Base-by-base conservation (phyloP, 2,113 vertebrate species). In the Thryonomys swinderianus region DNA sequence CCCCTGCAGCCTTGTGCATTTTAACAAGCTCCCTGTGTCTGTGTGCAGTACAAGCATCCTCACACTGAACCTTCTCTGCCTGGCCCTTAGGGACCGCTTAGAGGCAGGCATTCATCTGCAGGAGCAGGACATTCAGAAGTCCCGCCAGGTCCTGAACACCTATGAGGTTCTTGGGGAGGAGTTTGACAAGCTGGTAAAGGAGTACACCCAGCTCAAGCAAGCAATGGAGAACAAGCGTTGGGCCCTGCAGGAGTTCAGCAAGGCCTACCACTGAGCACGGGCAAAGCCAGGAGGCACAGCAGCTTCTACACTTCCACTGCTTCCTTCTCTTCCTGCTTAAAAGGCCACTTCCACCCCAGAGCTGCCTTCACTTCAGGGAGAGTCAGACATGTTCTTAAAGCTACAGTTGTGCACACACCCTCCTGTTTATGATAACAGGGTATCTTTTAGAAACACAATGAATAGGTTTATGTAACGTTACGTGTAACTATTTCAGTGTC, bases 161-260 rank as follows among this genome's bases (percentile, higher is more conserved):
- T 98, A 98, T 55, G 97, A 98, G 93, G 96, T 95, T 23, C 97
- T 98, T 1, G 98, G 98, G 34, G 96, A 98, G 5, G 97, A 98
- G 25, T 98, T 98, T 90, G 98, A 98, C 82, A 95, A 62, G 30
- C 94, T 98, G 86, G 98, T 98, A 10, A 96, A 97, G 62, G 98
- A 98, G 79, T 98, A 98, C 62, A 96, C 96, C 7, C 93, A 82
- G 4, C 97, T 98, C 45, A 96, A 95, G 83, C 97, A 97, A 92
- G 90, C 95, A 7, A 73, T 85, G 2, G 96, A 98, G 45, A 97
- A 98, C 87, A 96, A 96, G 53, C 97, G 91, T 20, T 98, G 98
- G 98, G 97, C 96, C 23, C 97, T 98, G 61, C 97, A 91, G 45
- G 98, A 98, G 80, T 96, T 98, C 53, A 97, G 32, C 93, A 98